Percentiles rank a stretch among this genome's conserved stretches.
Conservation (phyloP, 2,888 invertebrate species). For the Luperina nickerlii region DNA sequence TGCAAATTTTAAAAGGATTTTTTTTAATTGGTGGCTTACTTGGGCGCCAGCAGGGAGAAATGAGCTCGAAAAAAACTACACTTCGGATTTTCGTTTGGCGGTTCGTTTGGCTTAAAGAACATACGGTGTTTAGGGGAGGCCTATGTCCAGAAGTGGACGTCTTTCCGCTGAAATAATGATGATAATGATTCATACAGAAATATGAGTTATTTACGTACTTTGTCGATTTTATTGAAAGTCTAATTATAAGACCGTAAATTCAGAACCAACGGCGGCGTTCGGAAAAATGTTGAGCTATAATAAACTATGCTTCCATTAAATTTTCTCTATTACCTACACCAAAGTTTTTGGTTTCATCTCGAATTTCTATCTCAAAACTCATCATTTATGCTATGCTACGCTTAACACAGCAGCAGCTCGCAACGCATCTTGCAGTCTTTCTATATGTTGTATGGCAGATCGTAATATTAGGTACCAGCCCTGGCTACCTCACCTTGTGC, state of each 20-base stretch:
- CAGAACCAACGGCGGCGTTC: too few species aligned
- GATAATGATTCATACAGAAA: too few species aligned
- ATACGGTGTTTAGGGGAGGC: too few species aligned
- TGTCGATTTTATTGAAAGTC: too few species aligned
- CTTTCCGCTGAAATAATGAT: too few species aligned
- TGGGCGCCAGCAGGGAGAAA: background rate
- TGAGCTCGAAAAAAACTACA: background rate
- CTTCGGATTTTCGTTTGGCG: background rate
- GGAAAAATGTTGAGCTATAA: too few species aligned
- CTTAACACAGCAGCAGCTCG: constrained; percentile 90
- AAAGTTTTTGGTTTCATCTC: too few species aligned
- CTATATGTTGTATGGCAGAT: constrained; percentile 92
- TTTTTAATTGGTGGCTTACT: background rate
- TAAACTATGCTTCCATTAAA: too few species aligned
- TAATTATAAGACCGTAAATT: too few species aligned
- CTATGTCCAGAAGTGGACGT: too few species aligned
- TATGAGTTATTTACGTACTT: too few species aligned
- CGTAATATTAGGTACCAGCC: constrained; percentile 93
- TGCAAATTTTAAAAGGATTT: background rate
- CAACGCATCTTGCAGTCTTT: constrained; percentile 95
- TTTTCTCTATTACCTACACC: too few species aligned
- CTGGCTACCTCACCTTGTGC: constrained; percentile 90
- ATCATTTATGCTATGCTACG: background rate
- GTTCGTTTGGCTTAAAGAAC: background rate
- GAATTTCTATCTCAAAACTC: background rate